Percentiles rank a stretch among this genome's conserved stretches.
These are phyloP conservation scores for Lasius fuliginosus DNA, from an alignment of 2,888 invertebrate genomes.

Conservation along the genomic window DNA sequence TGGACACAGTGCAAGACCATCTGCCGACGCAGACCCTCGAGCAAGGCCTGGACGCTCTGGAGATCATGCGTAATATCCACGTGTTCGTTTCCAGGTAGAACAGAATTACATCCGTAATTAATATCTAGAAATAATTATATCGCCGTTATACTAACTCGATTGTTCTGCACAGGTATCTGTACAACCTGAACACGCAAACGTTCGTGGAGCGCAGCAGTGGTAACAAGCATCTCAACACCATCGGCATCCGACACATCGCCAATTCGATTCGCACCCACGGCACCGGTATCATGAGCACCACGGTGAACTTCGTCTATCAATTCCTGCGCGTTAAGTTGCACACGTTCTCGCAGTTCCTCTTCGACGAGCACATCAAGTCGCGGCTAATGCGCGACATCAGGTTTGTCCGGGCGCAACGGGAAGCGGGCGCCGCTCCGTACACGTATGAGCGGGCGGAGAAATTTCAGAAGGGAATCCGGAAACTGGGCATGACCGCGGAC, in stretches of 20 bases:
- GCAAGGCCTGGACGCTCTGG: conserved; percentile 98
- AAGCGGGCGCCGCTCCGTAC: conserved; percentile 91
- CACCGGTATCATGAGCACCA: conserved; percentile 98
- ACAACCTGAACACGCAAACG: conserved; percentile 98
- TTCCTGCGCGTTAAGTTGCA: conserved; percentile 97
- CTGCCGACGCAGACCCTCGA: conserved; percentile 98
- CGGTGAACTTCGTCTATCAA: conserved; percentile 97
- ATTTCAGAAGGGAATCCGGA: conserved; percentile 96
- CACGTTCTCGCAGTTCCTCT: conserved; percentile 98
- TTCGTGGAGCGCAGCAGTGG: conserved; percentile 97
- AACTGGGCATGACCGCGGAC: conserved; percentile 93
- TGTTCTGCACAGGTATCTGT: conserved; percentile 87
- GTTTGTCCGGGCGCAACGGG: conserved; percentile 89
- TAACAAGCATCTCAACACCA: conserved; percentile 97
- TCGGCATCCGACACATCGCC: conserved; percentile 97
- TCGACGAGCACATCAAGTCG: conserved; percentile 99
- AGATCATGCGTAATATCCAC: conserved; percentile 98
- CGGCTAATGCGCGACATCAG: conserved; percentile 95
- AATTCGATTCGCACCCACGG: conserved; percentile 99
- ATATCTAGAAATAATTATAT: conserved; percentile 1
- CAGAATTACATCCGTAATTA: not conserved
- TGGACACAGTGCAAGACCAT: conserved; percentile 95
- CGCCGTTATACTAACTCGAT: not conserved
- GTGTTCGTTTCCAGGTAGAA: conserved; percentile 96
- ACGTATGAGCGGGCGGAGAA: conserved; percentile 97